Evolutionary conservation across 2,113 vertebrate species (phyloP).

Genomic region (Reinhardtius hippoglossoides): DNA sequence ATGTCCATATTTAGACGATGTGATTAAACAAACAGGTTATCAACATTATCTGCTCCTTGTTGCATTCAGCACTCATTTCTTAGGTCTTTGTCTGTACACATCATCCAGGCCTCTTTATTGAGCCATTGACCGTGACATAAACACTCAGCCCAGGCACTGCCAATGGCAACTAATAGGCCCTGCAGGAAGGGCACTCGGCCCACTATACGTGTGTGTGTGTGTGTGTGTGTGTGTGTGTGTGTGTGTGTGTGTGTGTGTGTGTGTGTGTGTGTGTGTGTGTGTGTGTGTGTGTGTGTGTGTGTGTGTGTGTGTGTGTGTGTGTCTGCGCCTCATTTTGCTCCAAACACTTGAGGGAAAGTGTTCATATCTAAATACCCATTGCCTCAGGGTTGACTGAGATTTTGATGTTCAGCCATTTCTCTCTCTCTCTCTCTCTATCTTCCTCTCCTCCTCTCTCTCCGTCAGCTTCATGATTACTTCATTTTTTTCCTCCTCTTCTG

Average conservation of each 20-base stretch:
- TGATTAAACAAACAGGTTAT: no score
- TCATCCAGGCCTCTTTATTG: slow-evolving; percentile 31
- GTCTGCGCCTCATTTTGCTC: slow-evolving; percentile 33
- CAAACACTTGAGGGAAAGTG: slow-evolving; percentile 42
- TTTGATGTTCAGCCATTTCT: slow-evolving; percentile 60
- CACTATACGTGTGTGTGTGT: not conserved
- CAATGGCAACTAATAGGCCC: slow-evolving; percentile 51
- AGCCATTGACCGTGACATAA: slow-evolving; percentile 21
- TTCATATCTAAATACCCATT: slow-evolving; percentile 58
- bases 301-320: not conserved
- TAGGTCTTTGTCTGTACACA: slow-evolving; percentile 24
- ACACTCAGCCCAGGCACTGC: slow-evolving; percentile 29
- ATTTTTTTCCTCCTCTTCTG: not conserved
- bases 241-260: slow-evolving; percentile 3
- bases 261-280: not conserved
- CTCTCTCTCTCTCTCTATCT: slow-evolving; percentile 1
- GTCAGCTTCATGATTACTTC: slow-evolving; percentile 6
- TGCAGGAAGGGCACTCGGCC: slow-evolving; percentile 53
- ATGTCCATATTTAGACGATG: not conserved
- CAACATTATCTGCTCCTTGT: no score
- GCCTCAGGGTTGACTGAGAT: slow-evolving; percentile 57
- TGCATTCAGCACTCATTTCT: slow-evolving; percentile 8
- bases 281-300: slow-evolving; percentile 1
- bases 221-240: slow-evolving; percentile 1
- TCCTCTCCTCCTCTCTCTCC: slow-evolving; percentile 1